Evolutionary conservation across 2,797 vertebrate genomes (phyloP), one percentile per base, ranked within the genome.

Genomic region (Dipus sagitta): DNA sequence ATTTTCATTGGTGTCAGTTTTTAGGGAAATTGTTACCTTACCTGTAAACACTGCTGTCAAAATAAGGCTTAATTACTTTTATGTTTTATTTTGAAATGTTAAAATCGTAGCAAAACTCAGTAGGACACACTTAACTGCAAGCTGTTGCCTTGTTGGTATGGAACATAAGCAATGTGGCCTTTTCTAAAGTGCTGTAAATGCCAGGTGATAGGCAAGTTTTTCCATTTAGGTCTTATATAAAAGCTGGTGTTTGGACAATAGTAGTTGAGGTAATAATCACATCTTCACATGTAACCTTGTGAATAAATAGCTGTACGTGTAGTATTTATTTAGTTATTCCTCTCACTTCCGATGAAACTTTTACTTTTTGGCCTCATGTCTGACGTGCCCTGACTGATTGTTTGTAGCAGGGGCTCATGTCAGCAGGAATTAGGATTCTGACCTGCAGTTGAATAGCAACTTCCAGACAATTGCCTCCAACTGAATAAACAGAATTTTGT

Each of bases 21-120:
- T 52, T 28, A 38, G 64, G 67, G 32, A 86, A 86, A 79, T 13
- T 76, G 9, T 1, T 3, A 32, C 75, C 92, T 91, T 67, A 2
- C 62, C 14, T 24, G 12, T 18, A 82, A 80, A 2, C 21, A 83
- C 14, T 76, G 2, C 2, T 83, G 10, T 90, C 26, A 38, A n/a
- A 77, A 75, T 0, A 92, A 34, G 2, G 77, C 52, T 38, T 82
- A 86, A 67, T 10, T 3, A 0, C 26, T 71, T 64, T 60, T 78
- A 60, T 17, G 42, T 77, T 85, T 74, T 17, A 26, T 52, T 75
- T 52, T 72, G 24, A 58, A 86, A 64, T 47, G 62, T 34, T 76
- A 32, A 95, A 92, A 86, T 70, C 28, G 67, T 84, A 42, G 30
- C 15, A 72, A 84, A 92, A 74, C 11, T 88, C 77, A 71, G 65